Conservation (phyloP, 2,888 invertebrate species). For the Drosophila tanythrix region DNA sequence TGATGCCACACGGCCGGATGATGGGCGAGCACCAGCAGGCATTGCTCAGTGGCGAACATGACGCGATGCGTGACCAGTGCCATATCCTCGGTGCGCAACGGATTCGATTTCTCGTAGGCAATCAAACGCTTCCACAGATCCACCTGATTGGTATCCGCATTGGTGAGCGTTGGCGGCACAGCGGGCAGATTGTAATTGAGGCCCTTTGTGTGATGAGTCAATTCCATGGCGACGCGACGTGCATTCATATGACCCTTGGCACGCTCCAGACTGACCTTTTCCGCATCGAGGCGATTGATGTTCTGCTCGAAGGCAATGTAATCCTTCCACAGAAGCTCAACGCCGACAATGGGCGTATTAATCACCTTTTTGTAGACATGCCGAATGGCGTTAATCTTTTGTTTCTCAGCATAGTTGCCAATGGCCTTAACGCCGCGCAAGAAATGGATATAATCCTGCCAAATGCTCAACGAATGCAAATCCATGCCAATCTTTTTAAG, state of each 20-base stretch:
- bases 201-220: constrained; percentile 97
- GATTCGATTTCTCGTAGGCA: constrained; percentile 98
- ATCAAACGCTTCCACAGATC: constrained; percentile 99
- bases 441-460: constrained; percentile 99
- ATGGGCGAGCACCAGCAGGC: constrained; percentile 97
- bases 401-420: constrained; percentile 99
- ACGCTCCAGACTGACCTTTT: constrained; percentile 98
- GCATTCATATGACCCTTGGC: constrained; percentile 98
- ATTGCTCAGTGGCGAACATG: constrained; percentile 99
- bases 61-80: constrained; percentile 96
- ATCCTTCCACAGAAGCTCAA: constrained; percentile 98
- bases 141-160: constrained; percentile 97
- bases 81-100: constrained; percentile 97
- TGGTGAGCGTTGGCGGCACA: constrained; percentile 95
- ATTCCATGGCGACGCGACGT: constrained; percentile 96
- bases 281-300: constrained; percentile 92
- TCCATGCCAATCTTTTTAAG: constrained; percentile 99
- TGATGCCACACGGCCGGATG: constrained; percentile 99
- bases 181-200: constrained; percentile 98
- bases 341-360: constrained; percentile 98
- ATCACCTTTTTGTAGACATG: constrained; percentile 98
- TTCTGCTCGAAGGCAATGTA: constrained; percentile 98
- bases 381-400: constrained; percentile 98
- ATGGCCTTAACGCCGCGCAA: constrained; percentile 98
- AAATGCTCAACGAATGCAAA: constrained; percentile 97